Conservation (phyloP, 2,797 vertebrate genomes). For the Rhinogobio ventralis region DNA sequence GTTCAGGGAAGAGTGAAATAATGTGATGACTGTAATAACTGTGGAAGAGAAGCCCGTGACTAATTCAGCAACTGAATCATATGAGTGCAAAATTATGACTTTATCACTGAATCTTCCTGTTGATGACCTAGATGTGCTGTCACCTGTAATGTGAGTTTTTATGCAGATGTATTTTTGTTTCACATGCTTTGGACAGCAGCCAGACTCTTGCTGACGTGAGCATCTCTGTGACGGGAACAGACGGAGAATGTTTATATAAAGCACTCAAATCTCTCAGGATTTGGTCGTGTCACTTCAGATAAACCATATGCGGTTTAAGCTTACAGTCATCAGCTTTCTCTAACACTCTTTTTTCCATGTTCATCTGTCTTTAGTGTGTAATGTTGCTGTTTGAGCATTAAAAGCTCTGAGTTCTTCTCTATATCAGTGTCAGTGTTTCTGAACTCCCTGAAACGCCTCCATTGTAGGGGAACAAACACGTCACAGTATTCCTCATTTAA, state of each 20-base stretch:
- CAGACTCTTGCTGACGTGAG: constrained; percentile 7
- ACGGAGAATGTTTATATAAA: neutral
- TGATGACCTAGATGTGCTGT: neutral
- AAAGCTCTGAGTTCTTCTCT: no score
- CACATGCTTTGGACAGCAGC: neutral
- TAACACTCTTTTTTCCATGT: no score
- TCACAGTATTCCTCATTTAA: no score
- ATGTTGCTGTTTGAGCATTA: neutral
- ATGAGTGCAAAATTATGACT: neutral
- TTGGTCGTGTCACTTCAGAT: neutral
- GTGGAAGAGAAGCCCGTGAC: constrained; percentile 7
- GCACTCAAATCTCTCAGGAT: neutral
- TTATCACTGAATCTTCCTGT: neutral
- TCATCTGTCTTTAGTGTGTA: no score
- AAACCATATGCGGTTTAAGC: neutral
- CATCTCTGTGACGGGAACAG: neutral
- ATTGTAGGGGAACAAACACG: no score
- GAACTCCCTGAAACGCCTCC: no score
- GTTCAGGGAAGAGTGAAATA: no score
- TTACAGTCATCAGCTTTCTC: neutral
- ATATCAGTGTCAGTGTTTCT: no score
- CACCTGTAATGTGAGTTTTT: neutral
- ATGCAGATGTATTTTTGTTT: neutral
- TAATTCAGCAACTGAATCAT: neutral
- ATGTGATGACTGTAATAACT: neutral